These are phyloP conservation scores for Avahi laniger DNA, from an alignment of 2,797 vertebrate species.

Conservation along the genomic window DNA sequence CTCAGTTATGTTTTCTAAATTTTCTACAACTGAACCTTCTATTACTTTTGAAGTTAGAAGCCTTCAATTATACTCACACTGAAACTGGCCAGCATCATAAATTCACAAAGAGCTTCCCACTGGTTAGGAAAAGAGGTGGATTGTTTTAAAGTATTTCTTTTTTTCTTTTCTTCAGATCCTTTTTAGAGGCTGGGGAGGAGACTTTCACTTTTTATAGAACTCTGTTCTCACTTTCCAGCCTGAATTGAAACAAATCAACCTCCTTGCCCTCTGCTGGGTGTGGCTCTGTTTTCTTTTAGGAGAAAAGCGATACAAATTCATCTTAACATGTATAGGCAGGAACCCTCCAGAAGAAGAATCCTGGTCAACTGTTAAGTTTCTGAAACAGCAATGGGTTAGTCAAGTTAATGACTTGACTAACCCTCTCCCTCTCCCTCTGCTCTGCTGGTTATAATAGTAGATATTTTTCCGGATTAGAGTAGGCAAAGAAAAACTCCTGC, in stretches of 20 bases:
- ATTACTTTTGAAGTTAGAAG: not conserved
- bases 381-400: conserved; percentile 71
- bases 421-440: conserved; percentile 86
- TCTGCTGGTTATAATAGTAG: conserved; percentile 72
- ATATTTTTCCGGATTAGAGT: conserved; percentile 80
- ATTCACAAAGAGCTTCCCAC: not conserved
- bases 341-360: not conserved
- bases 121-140: not conserved
- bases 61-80: not conserved
- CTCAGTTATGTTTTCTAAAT: not conserved
- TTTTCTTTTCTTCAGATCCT: not conserved
- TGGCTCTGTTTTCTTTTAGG: conserved; percentile 67
- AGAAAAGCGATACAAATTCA: not conserved
- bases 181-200: fast-evolving
- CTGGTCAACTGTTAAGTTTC: conserved; percentile 77
- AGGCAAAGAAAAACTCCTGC: conserved; percentile 77
- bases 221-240: not conserved
- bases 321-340: not conserved
- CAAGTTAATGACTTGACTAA: conserved; percentile 81
- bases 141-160: not conserved
- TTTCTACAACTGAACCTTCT: not conserved
- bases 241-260: not conserved
- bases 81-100: not conserved
- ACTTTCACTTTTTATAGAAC: not conserved
- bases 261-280: fast-evolving